Evolutionary conservation across 2,113 vertebrate species (phyloP).

Genomic region (Atlantisia rogersi): DNA sequence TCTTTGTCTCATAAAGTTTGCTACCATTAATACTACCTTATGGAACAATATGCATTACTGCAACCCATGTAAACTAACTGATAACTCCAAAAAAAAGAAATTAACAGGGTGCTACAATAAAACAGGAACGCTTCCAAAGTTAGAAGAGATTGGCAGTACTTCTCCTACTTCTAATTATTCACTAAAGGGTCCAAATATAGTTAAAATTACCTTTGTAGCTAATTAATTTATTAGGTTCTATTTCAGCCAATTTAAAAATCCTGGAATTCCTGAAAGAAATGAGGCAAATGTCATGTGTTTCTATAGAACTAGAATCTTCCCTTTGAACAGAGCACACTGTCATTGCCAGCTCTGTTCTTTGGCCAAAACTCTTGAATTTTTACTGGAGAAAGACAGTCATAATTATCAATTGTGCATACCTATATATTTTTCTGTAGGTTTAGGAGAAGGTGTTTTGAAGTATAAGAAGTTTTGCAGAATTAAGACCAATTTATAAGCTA

Average conservation of each 20-base stretch:
- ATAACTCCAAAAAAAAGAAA: not conserved
- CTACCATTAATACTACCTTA: not conserved
- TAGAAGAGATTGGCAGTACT: not conserved
- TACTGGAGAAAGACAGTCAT: not conserved
- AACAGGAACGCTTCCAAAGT: not conserved
- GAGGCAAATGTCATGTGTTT: not conserved
- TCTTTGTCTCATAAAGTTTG: not conserved
- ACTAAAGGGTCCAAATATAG: not conserved
- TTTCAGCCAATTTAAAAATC: not conserved
- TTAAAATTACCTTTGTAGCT: not conserved
- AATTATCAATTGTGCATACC: not conserved
- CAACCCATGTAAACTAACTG: not conserved
- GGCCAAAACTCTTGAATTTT: not conserved
- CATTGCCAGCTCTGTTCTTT: not conserved
- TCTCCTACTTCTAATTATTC: not conserved
- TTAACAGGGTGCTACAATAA: not conserved
- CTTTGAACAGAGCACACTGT: not conserved
- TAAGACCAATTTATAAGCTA: not conserved
- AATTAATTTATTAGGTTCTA: not conserved
- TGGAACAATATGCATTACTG: not conserved
- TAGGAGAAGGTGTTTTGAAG: not conserved
- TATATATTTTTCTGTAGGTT: not conserved
- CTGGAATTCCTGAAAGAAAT: not conserved
- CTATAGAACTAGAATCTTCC: not conserved
- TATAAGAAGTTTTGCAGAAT: not conserved